Evolutionary conservation across 2,113 vertebrate genomes (phyloP).

Genomic region (Hippocampus mohnikei): DNA sequence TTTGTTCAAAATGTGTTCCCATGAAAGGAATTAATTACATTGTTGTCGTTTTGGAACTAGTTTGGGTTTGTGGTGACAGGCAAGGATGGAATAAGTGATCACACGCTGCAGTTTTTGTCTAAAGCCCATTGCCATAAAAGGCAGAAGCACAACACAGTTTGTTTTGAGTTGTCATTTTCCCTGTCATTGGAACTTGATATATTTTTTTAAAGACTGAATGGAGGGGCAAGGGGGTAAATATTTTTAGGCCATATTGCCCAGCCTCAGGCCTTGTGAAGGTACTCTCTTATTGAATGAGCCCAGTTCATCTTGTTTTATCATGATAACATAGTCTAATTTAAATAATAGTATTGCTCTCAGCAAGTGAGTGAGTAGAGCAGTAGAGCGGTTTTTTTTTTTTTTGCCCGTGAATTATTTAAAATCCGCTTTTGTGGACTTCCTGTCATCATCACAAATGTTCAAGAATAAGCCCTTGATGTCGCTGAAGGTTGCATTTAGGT

Average conservation of each 20-base stretch:
- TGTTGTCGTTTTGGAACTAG: no score
- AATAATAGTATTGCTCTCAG: not conserved
- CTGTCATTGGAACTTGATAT: no score
- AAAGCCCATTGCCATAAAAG: no score
- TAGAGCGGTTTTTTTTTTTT: not conserved
- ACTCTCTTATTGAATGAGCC: not conserved
- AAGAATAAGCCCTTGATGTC: conserved; percentile 30
- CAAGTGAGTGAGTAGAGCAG: not conserved
- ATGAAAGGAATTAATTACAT: no score
- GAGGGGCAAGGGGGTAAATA: no score
- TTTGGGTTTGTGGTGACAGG: no score
- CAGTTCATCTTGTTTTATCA: not conserved
- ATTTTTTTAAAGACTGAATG: no score
- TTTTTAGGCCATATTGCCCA: not conserved
- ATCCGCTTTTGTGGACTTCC: not conserved
- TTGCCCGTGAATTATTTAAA: not conserved
- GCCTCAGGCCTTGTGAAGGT: not conserved
- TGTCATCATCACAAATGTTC: conserved; percentile 7
- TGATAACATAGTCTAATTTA: not conserved
- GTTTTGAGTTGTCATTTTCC: no score
- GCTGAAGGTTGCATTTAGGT: conserved; percentile 41
- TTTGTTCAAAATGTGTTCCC: no score
- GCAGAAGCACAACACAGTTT: no score
- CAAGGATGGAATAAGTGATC: no score
- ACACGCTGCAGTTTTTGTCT: no score